Conservation (phyloP, 2,797 vertebrate genomes). For the Mus caroli region DNA sequence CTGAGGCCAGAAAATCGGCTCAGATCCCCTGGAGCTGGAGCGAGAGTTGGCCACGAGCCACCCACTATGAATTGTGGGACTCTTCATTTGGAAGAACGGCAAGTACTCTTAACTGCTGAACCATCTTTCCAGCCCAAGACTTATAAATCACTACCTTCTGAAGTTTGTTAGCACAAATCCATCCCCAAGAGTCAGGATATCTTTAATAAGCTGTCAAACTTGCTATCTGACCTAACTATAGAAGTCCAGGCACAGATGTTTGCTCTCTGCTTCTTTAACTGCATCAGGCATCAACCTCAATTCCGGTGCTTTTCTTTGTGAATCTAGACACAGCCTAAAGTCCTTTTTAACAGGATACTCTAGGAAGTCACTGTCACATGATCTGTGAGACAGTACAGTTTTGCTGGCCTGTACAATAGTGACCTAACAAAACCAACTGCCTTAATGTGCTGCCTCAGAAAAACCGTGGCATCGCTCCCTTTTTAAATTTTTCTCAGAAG, state of each 20-base stretch:
- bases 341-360: constrained; percentile 1
- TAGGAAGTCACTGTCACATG: not conserved
- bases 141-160: constrained; percentile 31
- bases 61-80: not conserved
- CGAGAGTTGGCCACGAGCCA: not conserved
- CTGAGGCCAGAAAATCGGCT: not conserved
- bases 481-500: constrained; percentile 47
- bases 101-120: not conserved
- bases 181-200: constrained; percentile 30
- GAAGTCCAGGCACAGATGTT: not conserved
- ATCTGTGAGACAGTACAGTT: not conserved
- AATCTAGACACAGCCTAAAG: not conserved
- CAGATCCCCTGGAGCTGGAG: not conserved
- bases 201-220: constrained; percentile 23
- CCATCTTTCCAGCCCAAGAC: not conserved
- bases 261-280: not conserved
- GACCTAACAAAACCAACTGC: constrained; percentile 19
- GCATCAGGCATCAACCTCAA: too few species aligned
- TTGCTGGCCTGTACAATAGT: not conserved
- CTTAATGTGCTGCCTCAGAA: not conserved
- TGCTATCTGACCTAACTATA: not conserved
- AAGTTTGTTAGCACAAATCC: constrained; percentile 6
- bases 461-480: not conserved
- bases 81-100: not conserved
- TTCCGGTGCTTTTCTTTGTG: not conserved